Base-by-base conservation (phyloP, 2,888 invertebrate genomes). In the Parasteatoda lunata region DNA sequence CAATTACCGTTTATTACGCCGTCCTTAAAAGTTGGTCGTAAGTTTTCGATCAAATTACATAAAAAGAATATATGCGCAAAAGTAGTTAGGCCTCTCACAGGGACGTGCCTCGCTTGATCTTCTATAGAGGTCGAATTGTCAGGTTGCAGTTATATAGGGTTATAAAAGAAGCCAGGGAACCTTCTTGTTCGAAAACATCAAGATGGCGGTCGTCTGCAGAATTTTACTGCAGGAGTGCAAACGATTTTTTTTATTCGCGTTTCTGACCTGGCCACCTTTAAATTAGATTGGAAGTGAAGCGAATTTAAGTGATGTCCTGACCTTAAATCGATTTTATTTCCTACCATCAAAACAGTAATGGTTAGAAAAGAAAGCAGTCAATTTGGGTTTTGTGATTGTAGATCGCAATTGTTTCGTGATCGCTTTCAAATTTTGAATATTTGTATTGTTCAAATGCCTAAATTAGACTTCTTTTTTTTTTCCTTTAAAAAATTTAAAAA, bases 1-100 rank as follows among this genome's bases (percentile, higher is more conserved):
- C 85, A 86, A 86, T 86, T 86, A 86, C 80, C 65, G 65, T 76
- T 80, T 80, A 86, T 86, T 83, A 83, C 83, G 83, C 77, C 83
- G 66, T 71, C 66, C 77, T 83, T 81, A 70, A 79, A 80, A 69
- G 54, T 73, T 51, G 30, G 64, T 70, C 82, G 52, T 47, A 75
- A 47, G 59, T 52, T 76, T 70, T 76, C 70, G 82, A 82, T 82
- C 82, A 76, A 82, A 82, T 82, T 82, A 82, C 76, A 47, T 5
- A 30, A 59, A 59, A 30, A 45, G 81, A 64, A 64, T 79, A 30
- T 30, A 79, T 79, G 75, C 70, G 71, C 64, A 59, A 71, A 69
- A 77, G 83, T 83, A 65, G 83, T 71, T 76, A 77, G 71, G n/a
- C 65, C 64, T 59, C 8, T 30, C 59, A 59, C n/a, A 9, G 45